These are phyloP conservation scores for Amphiprion ocellaris DNA, from an alignment of 2,113 vertebrate species.

Conservation along the genomic window DNA sequence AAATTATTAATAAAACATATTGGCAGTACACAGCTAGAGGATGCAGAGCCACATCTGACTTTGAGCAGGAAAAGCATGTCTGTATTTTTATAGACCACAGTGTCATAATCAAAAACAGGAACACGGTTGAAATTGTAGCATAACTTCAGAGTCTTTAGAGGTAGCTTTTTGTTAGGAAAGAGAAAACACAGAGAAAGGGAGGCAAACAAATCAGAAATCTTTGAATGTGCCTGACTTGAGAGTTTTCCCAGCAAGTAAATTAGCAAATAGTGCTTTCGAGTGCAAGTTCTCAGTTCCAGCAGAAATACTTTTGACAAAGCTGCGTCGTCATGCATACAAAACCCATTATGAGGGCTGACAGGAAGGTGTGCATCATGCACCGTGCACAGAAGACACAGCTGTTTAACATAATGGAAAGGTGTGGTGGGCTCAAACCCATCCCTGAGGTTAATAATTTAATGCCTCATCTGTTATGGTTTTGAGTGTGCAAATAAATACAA, in stretches of 20 bases:
- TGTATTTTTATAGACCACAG: too few relatives aligned
- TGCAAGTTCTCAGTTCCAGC: conserved; percentile 3
- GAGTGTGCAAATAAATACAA: not conserved
- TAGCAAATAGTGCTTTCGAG: not conserved
- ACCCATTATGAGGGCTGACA: not conserved
- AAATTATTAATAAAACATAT: not conserved
- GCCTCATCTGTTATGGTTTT: not conserved
- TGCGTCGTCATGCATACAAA: conserved; percentile 23
- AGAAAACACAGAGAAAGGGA: not conserved
- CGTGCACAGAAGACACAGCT: not conserved
- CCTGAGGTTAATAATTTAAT: conserved; percentile 4
- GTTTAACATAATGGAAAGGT: conserved; percentile 13
- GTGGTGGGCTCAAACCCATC: conserved; percentile 4
- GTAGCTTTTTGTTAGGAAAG: not conserved
- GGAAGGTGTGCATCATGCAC: conserved; percentile 34
- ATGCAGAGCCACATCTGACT: not conserved
- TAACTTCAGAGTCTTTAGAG: not conserved
- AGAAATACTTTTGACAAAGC: conserved; percentile 20
- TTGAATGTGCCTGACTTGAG: not conserved
- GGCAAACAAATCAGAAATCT: not conserved
- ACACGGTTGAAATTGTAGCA: too few relatives aligned
- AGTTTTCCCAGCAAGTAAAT: not conserved
- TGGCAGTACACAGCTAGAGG: not conserved
- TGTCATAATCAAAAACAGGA: too few relatives aligned
- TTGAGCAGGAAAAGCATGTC: too few relatives aligned